These are phyloP conservation scores for Porites lobata DNA, from an alignment of 92 coral and sea anemone genomes.

Conservation along the genomic window DNA sequence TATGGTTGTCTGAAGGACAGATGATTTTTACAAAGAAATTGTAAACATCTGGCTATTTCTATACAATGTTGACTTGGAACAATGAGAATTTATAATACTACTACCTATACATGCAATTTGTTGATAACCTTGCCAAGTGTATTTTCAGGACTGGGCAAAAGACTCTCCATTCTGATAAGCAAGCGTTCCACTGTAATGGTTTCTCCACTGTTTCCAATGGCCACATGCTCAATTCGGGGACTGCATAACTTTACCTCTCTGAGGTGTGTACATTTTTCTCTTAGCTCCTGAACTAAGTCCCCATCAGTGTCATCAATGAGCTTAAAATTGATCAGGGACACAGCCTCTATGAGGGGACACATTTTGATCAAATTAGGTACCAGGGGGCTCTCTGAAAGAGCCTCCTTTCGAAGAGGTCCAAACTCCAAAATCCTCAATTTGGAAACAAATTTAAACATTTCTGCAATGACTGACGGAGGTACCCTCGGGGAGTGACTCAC, in stretches of 20 bases:
- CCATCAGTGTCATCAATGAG: constrained; percentile 86
- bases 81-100: background rate
- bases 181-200: constrained; percentile 97
- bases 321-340: constrained; percentile 95
- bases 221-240: constrained; percentile 98
- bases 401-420: constrained; percentile 99
- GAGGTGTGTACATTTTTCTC: constrained; percentile 87
- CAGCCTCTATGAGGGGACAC: constrained; percentile 93
- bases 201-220: constrained; percentile 97
- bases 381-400: constrained; percentile 91
- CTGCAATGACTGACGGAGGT: constrained; percentile 95
- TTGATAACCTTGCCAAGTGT: constrained; percentile 93
- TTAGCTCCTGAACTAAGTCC: constrained; percentile 79
- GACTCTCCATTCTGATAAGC: constrained; percentile 96
- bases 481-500: constrained; percentile 99
- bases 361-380: constrained; percentile 84
- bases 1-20: background rate
- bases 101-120: constrained; percentile 72
- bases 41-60: constrained; percentile 26
- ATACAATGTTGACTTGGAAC: constrained; percentile 17
- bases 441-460: constrained; percentile 91
- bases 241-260: constrained; percentile 96
- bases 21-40: background rate
- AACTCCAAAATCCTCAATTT: constrained; percentile 93
- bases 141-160: constrained; percentile 94